These are phyloP conservation scores for Lepus timidus DNA, from an alignment of 2,113 vertebrate genomes.

Conservation along the genomic window DNA sequence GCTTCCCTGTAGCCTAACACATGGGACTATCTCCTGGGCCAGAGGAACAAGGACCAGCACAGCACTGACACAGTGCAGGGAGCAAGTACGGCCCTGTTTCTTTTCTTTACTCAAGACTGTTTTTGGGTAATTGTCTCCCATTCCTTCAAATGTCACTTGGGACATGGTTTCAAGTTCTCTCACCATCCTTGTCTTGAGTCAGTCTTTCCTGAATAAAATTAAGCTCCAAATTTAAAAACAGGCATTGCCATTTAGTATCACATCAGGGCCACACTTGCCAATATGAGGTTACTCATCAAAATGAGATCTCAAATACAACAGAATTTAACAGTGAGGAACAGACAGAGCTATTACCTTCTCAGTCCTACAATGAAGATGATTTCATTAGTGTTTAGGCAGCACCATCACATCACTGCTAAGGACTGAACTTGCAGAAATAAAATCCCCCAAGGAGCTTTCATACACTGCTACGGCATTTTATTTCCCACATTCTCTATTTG, in stretches of 20 bases:
- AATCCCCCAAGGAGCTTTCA: background rate
- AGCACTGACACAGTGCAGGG: background rate
- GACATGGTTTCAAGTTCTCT: conserved; percentile 5
- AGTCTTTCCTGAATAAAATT: background rate
- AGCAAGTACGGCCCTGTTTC: background rate
- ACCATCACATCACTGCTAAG: background rate
- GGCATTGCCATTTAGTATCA: conserved; percentile 2
- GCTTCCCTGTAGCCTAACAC: background rate
- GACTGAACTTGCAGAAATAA: background rate
- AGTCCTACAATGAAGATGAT: background rate
- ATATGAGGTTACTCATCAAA: background rate
- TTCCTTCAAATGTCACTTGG: background rate
- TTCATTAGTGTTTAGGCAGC: background rate
- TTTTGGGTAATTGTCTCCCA: background rate
- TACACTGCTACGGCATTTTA: background rate
- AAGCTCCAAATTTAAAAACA: conserved; percentile 44
- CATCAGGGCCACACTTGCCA: background rate
- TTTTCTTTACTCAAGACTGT: background rate
- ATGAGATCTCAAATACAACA: background rate
- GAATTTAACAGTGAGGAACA: conserved; percentile 2
- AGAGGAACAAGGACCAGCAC: background rate
- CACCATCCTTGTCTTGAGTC: background rate
- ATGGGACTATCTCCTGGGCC: background rate
- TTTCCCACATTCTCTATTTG: background rate
- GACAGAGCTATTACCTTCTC: background rate